Percentiles rank a stretch among this genome's conserved stretches.
Conservation (phyloP, 2,888 invertebrate genomes). For the Campoletis raptor region DNA sequence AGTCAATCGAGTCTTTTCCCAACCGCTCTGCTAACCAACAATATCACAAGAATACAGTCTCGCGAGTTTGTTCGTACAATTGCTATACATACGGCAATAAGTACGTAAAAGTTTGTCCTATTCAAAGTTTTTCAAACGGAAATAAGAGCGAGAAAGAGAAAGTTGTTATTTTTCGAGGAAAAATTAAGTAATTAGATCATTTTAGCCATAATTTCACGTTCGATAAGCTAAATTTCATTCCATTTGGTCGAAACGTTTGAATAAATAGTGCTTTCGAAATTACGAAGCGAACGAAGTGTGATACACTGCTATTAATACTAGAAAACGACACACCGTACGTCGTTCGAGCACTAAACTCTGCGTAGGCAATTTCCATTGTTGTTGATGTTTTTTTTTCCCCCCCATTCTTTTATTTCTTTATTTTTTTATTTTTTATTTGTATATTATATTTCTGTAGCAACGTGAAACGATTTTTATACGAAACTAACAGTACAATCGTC, state of each 20-base stretch:
- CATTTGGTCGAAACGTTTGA: background rate
- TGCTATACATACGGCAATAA: too few species aligned
- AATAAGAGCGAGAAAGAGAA: background rate
- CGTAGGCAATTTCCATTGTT: conserved; percentile 20
- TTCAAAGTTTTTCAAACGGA: background rate
- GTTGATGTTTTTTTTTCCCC: background rate
- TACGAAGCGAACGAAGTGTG: background rate
- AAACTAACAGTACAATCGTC: conserved; percentile 31
- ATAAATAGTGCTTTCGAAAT: background rate
- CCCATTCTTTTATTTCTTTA: background rate
- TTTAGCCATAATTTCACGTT: background rate
- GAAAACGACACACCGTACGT: background rate
- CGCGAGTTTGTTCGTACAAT: conserved; percentile 19
- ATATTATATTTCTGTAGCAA: conserved; percentile 7
- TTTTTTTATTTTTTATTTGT: background rate
- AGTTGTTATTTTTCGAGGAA: background rate
- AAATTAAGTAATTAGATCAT: background rate
- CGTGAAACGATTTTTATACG: conserved; percentile 18
- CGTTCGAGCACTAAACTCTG: background rate
- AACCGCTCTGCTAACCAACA: conserved; percentile 20
- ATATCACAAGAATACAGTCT: conserved; percentile 37
- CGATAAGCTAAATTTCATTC: background rate
- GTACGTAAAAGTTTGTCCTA: background rate
- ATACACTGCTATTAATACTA: conserved; percentile 4
- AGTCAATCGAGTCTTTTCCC: conserved; percentile 48